Evolutionary conservation across 2,888 invertebrate genomes (phyloP), one percentile per base, ranked within the genome.

Genomic region (Phania funesta): DNA sequence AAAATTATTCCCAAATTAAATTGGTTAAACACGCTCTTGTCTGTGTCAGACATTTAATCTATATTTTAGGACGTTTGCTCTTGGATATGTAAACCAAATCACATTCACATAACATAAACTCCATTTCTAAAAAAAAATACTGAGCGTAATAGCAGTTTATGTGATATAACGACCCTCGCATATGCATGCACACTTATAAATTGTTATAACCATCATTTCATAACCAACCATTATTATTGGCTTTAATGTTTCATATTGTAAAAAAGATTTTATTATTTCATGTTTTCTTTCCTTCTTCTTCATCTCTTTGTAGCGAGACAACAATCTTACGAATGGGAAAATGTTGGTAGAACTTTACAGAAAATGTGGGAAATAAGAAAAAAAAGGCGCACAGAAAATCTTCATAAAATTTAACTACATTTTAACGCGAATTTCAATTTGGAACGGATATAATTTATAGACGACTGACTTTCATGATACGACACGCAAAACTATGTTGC

Each of bases 361-460:
- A 64, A 65, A 80, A 60, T 50, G 26, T 73, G 22, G 52, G 20
- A 48, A 65, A 41, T 32, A 35, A 29, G 35, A 26, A 32, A 56
- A 73, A 48, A 62, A 22, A 52, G 16, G 35, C 24, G 71, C 8
- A 22, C 67, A 60, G 74, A 80, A 84, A 83, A 65, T 70, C 80
- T 75, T 75, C 80, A 84, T 83, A 88, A 88, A 89, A 88, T 89
- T 88, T 89, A 89, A 89, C 89, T 89, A 89, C 89, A 89, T 89
- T 89, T 89, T 89, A 89, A 89, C 89, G 89, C 89, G 89, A 89
- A 85, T 89, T 89, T 89, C 89, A 89, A 89, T 89, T 89, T 89
- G 87, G 89, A 89, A 87, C 89, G 89, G 89, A 89, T 89, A 89
- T 89, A 89, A 89, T 89, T 89, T 89, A 89, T 89, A 89, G 89